A percentile compares a stretch with the other conserved stretches of the same genome.
These are phyloP conservation scores for Orius laevigatus DNA, from an alignment of 1,140 invertebrate genomes.

Conservation along the genomic window DNA sequence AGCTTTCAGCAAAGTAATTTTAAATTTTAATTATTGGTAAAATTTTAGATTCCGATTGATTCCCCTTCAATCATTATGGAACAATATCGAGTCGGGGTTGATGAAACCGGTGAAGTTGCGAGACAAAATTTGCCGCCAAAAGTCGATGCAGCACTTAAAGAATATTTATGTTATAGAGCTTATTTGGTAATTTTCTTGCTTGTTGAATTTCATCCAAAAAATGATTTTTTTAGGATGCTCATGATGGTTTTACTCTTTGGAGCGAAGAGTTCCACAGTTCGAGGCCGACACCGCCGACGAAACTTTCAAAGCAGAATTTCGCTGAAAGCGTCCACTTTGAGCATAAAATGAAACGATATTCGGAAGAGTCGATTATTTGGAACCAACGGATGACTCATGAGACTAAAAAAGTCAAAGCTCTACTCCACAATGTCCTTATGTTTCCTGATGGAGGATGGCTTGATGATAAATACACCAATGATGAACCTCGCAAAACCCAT, in stretches of 20 bases:
- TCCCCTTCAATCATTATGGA: conserved; percentile 40
- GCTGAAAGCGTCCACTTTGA: conserved; percentile 78
- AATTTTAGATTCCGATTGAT: conserved; percentile 37
- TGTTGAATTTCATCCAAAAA: conserved; percentile 1
- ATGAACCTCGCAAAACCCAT: conserved; percentile 35
- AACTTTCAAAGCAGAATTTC: conserved; percentile 43
- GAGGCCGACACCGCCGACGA: conserved; percentile 45
- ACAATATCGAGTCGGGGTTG: conserved; percentile 36
- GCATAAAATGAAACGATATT: conserved; percentile 60
- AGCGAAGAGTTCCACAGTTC: conserved; percentile 65
- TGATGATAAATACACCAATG: conserved; percentile 41
- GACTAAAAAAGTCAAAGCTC: conserved; percentile 34
- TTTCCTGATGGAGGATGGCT: conserved; percentile 86
- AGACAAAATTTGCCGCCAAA: conserved; percentile 17
- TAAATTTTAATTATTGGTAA: background rate
- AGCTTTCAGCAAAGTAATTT: background rate
- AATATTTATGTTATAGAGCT: conserved; percentile 59
- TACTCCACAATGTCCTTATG: conserved; percentile 69
- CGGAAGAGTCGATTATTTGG: conserved; percentile 63
- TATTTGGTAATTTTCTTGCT: conserved; percentile 35
- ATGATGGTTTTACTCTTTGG: conserved; percentile 80
- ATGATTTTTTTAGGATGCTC: conserved; percentile 39
- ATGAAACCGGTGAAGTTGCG: conserved; percentile 18
- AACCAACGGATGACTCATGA: conserved; percentile 42
- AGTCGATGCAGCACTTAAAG: conserved; percentile 38